These are phyloP conservation scores for Drosophila fulvimacula DNA, from an alignment of 2,888 invertebrate genomes.

Conservation along the genomic window DNA sequence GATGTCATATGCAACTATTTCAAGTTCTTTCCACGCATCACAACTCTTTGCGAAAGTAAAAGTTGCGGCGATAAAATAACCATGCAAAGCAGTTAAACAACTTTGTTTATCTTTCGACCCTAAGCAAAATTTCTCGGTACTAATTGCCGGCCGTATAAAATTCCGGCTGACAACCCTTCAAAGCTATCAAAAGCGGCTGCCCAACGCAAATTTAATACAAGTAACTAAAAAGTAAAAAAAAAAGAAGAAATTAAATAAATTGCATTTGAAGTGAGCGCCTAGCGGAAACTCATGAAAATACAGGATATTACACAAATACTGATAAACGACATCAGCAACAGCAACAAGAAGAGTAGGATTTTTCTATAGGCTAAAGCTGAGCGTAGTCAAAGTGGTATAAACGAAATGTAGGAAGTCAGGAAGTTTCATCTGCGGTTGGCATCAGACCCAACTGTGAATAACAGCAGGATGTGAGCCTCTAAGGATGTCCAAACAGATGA, in stretches of 20 bases:
- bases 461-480: slow-evolving; percentile 59
- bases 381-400: slow-evolving; percentile 44
- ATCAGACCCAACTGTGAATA: slow-evolving; percentile 42
- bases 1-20: neutral
- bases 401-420: slow-evolving; percentile 69
- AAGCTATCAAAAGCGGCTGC: slow-evolving; percentile 40
- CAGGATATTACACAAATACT: slow-evolving; percentile 74
- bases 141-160: neutral
- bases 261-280: slow-evolving; percentile 31
- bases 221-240: slow-evolving; percentile 20
- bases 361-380: slow-evolving; percentile 12
- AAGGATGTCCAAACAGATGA: slow-evolving; percentile 67
- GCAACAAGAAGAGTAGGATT: neutral
- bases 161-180: slow-evolving; percentile 6
- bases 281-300: slow-evolving; percentile 75
- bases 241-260: slow-evolving; percentile 9
- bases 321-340: slow-evolving; percentile 36
- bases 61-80: neutral
- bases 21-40: neutral
- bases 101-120: slow-evolving; percentile 25
- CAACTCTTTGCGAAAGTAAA: neutral
- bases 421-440: slow-evolving; percentile 74
- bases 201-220: slow-evolving; percentile 27
- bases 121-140: slow-evolving; percentile 13
- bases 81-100: neutral